A percentile compares a stretch with the other conserved stretches of the same genome.
These are phyloP conservation scores for Drosophila paramelanica DNA, from an alignment of 2,888 invertebrate genomes.

Conservation along the genomic window DNA sequence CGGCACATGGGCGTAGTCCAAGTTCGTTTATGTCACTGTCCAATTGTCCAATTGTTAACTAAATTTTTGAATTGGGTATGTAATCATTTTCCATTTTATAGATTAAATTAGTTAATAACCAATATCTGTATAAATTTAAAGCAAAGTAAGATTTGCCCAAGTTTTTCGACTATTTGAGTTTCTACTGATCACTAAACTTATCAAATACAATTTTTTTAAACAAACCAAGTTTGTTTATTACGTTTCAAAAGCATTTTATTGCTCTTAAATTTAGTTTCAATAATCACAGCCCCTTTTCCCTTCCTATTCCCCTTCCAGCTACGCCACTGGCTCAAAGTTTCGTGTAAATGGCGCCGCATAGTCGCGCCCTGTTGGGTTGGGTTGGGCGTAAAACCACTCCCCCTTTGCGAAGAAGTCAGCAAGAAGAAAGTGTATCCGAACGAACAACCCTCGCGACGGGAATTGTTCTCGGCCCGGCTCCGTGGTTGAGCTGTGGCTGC, in stretches of 20 bases:
- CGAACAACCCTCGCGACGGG: slow-evolving; percentile 59
- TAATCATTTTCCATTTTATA: too few species aligned
- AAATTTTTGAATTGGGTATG: too few species aligned
- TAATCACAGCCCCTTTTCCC: too few species aligned
- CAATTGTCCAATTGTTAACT: background rate
- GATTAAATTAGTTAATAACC: too few species aligned
- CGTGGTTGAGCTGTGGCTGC: slow-evolving; percentile 29
- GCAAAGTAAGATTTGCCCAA: too few species aligned
- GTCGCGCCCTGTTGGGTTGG: slow-evolving; percentile 45
- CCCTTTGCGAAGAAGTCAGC: slow-evolving; percentile 47
- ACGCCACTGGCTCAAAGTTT: slow-evolving; percentile 56
- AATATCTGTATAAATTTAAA: too few species aligned
- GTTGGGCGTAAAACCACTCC: slow-evolving; percentile 74
- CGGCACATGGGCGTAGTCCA: slow-evolving; percentile 33
- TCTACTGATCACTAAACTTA: too few species aligned
- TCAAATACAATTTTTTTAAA: too few species aligned
- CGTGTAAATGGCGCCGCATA: slow-evolving; percentile 71
- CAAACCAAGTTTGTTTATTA: too few species aligned
- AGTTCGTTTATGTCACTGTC: background rate
- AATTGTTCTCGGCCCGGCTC: slow-evolving; percentile 24
- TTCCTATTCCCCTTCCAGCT: background rate
- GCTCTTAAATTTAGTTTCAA: too few species aligned
- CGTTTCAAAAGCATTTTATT: too few species aligned
- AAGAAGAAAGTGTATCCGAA: slow-evolving; percentile 41
- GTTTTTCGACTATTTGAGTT: too few species aligned